Base-by-base conservation (phyloP, 2,888 invertebrate species). In the Himalopsyche anomala region DNA sequence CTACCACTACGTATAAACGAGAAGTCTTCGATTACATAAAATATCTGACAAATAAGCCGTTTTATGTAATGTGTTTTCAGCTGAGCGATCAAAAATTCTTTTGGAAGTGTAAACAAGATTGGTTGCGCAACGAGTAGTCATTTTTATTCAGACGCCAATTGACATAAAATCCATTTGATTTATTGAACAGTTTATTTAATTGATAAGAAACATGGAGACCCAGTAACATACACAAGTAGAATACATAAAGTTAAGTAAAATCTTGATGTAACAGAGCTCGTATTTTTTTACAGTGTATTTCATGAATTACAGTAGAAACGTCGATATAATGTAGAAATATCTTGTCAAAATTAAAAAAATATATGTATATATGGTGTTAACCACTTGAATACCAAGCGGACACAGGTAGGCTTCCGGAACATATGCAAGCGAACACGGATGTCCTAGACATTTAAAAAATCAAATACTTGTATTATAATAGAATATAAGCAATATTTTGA, bases 31-130 rank as follows among this genome's bases (percentile, higher is more conserved):
- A 62, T 62, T 62, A 62, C 62, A 62, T 62, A 62, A 62, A 62
- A 28, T 62, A n/a, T 9, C 15, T 28, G 28, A 62, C 62, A 19
- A 62, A 62, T 62, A 62, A 62, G 62, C 19, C 62, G 62, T 62
- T 62, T 62, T 62, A 62, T 19, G 62, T 62, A 62, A 62, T 19
- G 19, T 62, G 62, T 62, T 62, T 19, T 62, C 62, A 62, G 62
- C 62, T 62, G 62, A 62, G 8, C 28, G 62, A 5, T 62, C n/a
- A 62, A 62, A 56, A 56, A 62, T 62, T 62, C 62, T 62, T 15
- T 19, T 11, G 8, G n/a, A 19, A n/a, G 19, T 19, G 62, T 62
- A 62, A 62, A 62, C 62, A 62, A 62, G 62, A 62, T 62, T 2
- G 62, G 62, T 19, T 62, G 62, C 5, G 62, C 28, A 62, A 62